phyloP scores from a whole-genome alignment of 2,797 vertebrate genomes.

The Circus cinereus region DNA sequence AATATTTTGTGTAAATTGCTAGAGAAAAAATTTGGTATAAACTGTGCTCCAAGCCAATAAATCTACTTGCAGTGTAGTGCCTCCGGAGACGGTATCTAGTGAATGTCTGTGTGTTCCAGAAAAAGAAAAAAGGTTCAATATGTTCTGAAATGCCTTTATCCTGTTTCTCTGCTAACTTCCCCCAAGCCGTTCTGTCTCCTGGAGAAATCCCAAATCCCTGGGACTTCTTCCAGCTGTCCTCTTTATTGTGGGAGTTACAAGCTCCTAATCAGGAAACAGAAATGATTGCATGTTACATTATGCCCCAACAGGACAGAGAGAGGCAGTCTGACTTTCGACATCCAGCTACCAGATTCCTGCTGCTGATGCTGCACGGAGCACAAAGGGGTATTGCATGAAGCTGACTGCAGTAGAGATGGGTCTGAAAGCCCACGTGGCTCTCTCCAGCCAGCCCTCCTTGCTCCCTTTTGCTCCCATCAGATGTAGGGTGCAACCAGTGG shows the following conservation, averaged over 20 bases:
- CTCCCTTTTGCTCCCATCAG: not conserved
- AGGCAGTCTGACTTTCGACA: accelerated
- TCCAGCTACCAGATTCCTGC: not conserved
- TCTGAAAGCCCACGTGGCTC: not conserved
- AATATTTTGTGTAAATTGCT: slow-evolving; percentile 58
- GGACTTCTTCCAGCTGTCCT: slow-evolving; percentile 29
- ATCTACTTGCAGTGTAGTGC: not conserved
- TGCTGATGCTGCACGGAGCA: accelerated
- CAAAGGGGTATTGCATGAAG: accelerated
- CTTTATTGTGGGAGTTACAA: not conserved
- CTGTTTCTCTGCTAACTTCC: slow-evolving; percentile 50
- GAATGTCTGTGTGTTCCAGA: not conserved
- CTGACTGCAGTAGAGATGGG: not conserved
- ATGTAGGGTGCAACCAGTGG: not conserved
- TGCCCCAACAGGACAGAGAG: not conserved
- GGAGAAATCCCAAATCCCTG: slow-evolving; percentile 53
- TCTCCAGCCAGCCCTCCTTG: not conserved
- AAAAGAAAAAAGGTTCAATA: slow-evolving; percentile 26
- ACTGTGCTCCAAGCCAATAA: slow-evolving; percentile 23
- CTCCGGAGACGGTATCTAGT: not conserved
- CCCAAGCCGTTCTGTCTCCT: slow-evolving; percentile 16
- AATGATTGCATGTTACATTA: not conserved
- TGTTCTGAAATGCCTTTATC: slow-evolving; percentile 49
- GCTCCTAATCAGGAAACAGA: not conserved
- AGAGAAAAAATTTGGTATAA: not conserved